Percentiles rank a stretch among this genome's conserved stretches.
These are phyloP conservation scores for Apotomis capreana DNA, from an alignment of 2,888 invertebrate genomes.

Conservation along the genomic window DNA sequence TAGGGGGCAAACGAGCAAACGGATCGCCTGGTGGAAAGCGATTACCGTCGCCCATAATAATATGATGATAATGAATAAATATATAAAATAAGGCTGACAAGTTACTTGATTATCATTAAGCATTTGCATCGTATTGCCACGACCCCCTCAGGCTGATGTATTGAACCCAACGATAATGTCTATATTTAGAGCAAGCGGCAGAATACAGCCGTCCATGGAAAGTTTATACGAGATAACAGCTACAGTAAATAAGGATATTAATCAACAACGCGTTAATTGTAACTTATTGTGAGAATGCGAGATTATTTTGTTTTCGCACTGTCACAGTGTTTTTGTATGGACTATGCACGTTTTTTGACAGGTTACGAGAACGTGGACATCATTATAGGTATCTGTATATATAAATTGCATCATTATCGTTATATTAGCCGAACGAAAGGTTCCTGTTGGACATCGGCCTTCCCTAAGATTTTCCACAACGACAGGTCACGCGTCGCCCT, in stretches of 20 bases:
- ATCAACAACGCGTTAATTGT: slow-evolving; percentile 45
- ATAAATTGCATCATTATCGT: no score
- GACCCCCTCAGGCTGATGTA: slow-evolving; percentile 33
- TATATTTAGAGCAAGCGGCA: slow-evolving; percentile 44
- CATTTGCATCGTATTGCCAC: slow-evolving; percentile 19
- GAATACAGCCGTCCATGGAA: slow-evolving; percentile 52
- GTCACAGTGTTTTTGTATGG: slow-evolving; percentile 3
- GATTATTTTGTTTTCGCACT: slow-evolving; percentile 29
- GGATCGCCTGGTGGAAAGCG: no score
- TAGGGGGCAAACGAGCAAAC: no score
- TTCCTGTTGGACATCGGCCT: no score
- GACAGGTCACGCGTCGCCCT: no score
- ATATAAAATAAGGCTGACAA: slow-evolving; percentile 5
- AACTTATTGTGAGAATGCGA: slow-evolving; percentile 16
- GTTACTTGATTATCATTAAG: slow-evolving; percentile 13
- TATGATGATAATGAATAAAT: no score
- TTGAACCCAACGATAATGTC: slow-evolving; percentile 40
- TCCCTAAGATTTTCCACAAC: no score
- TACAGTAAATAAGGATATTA: slow-evolving; percentile 55
- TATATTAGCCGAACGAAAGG: no score
- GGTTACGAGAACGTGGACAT: neutral
- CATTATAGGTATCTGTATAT: no score
- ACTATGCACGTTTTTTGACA: neutral
- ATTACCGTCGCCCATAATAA: no score
- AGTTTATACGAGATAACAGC: slow-evolving; percentile 56